Evolutionary conservation across 2,113 vertebrate species (phyloP), one percentile per base, ranked within the genome.

Genomic region (Chloebia gouldiae): DNA sequence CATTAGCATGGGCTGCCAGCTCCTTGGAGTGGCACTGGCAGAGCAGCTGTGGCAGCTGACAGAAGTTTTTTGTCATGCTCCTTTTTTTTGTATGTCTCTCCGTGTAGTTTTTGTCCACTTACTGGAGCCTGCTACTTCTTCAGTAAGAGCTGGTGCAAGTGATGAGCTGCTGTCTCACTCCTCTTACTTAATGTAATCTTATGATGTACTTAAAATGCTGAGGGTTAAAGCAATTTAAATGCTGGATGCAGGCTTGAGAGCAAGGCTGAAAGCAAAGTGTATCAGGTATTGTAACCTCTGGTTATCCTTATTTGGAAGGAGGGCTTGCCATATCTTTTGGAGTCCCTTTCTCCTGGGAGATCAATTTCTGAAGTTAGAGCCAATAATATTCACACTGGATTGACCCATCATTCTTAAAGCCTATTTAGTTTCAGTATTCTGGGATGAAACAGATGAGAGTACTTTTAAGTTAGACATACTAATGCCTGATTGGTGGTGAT

Each of bases 21-120:
- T 90, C 19, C 35, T 86, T 6, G 1, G 45, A 88, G n/a, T 72
- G 82, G 60, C 50, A 23, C 1, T 3, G 61, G n/a, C 49, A 61
- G 40, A 61, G 69, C 56, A 35, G 77, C 91, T 84, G 31, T 91
- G 72, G 83, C 83, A 95, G 86, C 80, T 93, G 88, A 42, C 92
- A 68, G 59, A 64, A 80, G 80, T 47, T 66, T 93, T 90, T 73
- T 78, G 69, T 86, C 40, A 18, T n/a, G 44, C 20, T 56, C 27
- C 3, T 18, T 63, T 59, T 59, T 73, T 83, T 33, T 9, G 3
- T 53, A 3, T 20, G 18, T 81, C 12, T 83, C 20, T 68, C 80
- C 53, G n/a, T 50, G 78, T 64, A 45, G 42, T 20, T 88, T 82
- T 71, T 84, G 77, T 75, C 57, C 69, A 15, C 25, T 73, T 86